These are phyloP conservation scores for Bombus confusus DNA, from an alignment of 1,140 invertebrate species.

Conservation along the genomic window DNA sequence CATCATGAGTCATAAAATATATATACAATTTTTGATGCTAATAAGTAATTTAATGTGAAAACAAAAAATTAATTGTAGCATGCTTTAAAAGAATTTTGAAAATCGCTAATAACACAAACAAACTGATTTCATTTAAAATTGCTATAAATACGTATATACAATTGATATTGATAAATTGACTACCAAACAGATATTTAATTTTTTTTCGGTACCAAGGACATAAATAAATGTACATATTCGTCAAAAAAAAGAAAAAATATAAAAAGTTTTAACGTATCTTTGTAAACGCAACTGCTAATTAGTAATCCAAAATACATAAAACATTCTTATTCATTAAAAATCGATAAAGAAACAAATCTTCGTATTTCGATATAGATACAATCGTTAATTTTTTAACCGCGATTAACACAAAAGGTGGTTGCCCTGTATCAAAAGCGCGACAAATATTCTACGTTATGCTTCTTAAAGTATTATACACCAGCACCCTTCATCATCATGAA, in stretches of 20 bases:
- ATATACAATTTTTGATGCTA: too few relatives aligned
- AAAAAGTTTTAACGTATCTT: background rate
- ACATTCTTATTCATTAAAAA: background rate
- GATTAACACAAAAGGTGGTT: constrained; percentile 1
- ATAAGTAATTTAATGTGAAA: constrained; percentile 11
- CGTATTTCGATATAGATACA: background rate
- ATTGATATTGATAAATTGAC: background rate
- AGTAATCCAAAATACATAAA: background rate
- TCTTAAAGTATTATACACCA: constrained; percentile 46
- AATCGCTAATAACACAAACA: background rate
- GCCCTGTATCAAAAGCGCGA: constrained; percentile 17
- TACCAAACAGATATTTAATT: background rate
- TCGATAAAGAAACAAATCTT: background rate
- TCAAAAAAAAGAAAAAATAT: background rate
- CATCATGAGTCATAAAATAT: background rate
- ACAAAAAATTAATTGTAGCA: constrained; percentile 60
- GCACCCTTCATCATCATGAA: constrained; percentile 40
- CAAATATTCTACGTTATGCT: constrained; percentile 29
- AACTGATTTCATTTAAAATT: background rate
- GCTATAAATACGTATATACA: background rate
- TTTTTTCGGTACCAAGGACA: background rate
- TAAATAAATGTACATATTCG: background rate
- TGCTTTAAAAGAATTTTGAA: constrained; percentile 38
- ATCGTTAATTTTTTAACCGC: background rate
- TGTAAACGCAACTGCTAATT: background rate